phyloP scores from a whole-genome alignment of 2,797 vertebrate genomes.

The Podargus strigoides region DNA sequence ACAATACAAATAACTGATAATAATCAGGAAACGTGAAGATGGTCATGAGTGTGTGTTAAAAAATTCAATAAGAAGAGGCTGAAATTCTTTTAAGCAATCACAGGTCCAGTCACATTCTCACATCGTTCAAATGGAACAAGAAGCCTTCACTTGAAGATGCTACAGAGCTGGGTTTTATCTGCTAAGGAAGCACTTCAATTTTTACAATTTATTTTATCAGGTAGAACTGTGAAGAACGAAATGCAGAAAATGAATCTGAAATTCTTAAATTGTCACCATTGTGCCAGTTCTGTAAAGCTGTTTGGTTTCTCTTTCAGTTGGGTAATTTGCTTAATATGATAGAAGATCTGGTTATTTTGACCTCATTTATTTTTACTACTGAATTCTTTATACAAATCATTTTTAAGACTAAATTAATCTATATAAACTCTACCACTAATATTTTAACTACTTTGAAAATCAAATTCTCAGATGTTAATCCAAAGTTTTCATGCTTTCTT shows the following conservation, averaged over 20 bases:
- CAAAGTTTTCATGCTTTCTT: neutral
- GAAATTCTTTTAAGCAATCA: neutral
- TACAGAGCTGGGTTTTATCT: neutral
- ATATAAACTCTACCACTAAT: neutral
- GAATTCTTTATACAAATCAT: neutral
- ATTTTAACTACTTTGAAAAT: slow-evolving; percentile 1
- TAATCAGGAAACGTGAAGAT: neutral
- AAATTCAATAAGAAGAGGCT: neutral
- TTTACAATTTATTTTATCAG: neutral
- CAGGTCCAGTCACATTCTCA: neutral
- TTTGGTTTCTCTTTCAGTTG: neutral
- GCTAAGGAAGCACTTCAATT: neutral
- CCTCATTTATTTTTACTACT: neutral
- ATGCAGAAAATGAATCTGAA: neutral
- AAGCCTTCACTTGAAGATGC: neutral
- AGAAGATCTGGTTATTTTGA: neutral
- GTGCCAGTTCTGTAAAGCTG: neutral
- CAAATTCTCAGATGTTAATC: slow-evolving; percentile 15
- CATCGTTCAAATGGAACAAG: neutral
- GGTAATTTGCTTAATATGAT: neutral
- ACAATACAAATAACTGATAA: neutral
- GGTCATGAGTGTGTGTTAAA: neutral
- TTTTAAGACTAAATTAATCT: neutral
- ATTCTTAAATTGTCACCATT: neutral
- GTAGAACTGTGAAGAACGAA: neutral